A percentile compares a stretch with the other conserved stretches of the same genome.
phyloP scores from a whole-genome alignment of 2,888 invertebrate genomes.

The Biston stratarius region DNA sequence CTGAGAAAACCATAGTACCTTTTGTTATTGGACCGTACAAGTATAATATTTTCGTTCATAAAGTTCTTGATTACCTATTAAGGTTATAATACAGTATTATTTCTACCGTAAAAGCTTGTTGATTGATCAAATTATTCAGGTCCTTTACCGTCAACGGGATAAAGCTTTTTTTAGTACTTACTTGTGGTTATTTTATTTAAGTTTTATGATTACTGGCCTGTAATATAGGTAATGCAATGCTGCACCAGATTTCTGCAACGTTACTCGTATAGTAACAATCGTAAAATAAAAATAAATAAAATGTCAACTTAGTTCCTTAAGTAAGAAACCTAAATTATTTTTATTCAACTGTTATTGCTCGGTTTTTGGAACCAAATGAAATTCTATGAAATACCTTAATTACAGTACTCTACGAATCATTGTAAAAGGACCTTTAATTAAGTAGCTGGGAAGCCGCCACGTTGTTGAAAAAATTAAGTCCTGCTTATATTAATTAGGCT shows the following conservation, averaged over 20 bases:
- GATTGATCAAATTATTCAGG: constrained; percentile 17
- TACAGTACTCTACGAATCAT: constrained; percentile 18
- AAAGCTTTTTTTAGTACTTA: background rate
- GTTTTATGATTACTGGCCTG: background rate
- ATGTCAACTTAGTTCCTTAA: background rate
- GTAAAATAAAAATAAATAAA: too few species aligned
- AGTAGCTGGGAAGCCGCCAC: constrained; percentile 25
- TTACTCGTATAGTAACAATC: too few species aligned
- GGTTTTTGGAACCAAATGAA: constrained; percentile 11
- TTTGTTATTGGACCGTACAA: constrained; percentile 38
- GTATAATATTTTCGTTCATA: constrained; percentile 43
- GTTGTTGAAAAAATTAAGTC: constrained; percentile 35
- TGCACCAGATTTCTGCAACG: too few species aligned
- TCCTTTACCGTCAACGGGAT: constrained; percentile 1
- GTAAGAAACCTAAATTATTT: background rate
- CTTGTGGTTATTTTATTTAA: background rate
- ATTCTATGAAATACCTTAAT: constrained; percentile 28
- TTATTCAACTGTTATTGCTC: background rate
- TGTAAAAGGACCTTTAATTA: constrained; percentile 29
- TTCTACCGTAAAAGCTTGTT: constrained; percentile 19
- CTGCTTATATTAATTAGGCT: constrained; percentile 34
- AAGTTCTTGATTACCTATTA: constrained; percentile 45
- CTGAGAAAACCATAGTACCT: constrained; percentile 28
- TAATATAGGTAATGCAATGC: too few species aligned
- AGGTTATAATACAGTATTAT: constrained; percentile 37